phyloP scores from a whole-genome alignment of 2,113 vertebrate genomes.

The Tyto alba region DNA sequence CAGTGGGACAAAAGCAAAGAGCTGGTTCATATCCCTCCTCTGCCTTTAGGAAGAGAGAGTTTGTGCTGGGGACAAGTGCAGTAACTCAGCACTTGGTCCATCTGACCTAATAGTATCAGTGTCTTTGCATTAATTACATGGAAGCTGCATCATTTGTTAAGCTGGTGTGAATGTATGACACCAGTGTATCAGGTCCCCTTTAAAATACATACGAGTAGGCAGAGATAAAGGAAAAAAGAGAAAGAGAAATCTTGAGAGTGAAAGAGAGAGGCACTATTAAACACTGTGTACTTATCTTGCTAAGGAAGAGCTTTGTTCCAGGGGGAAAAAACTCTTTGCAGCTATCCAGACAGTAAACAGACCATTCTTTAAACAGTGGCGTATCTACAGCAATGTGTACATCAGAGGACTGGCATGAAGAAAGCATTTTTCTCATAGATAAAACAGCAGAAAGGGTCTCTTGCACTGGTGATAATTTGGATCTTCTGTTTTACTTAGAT shows the following conservation, averaged over 20 bases:
- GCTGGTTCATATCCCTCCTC: neutral
- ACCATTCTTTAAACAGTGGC: conserved; percentile 41
- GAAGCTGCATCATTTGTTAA: conserved; percentile 20
- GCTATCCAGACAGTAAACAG: conserved; percentile 43
- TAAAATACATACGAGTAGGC: conserved; percentile 41
- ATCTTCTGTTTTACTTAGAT: neutral
- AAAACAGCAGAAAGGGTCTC: conserved; percentile 14
- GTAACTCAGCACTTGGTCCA: neutral
- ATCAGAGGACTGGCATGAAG: neutral
- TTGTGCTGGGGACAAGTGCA: neutral
- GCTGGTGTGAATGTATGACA: neutral
- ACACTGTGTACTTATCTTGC: conserved; percentile 53
- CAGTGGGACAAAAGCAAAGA: fast-evolving
- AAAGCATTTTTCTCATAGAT: conserved; percentile 42
- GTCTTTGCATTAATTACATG: conserved; percentile 20
- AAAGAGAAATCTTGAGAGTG: conserved; percentile 14
- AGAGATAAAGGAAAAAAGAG: conserved; percentile 51
- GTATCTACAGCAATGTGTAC: conserved; percentile 20
- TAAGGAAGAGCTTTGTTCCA: conserved; percentile 35
- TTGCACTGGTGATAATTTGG: neutral
- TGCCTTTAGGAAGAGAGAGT: neutral
- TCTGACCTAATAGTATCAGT: neutral
- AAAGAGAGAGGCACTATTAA: conserved; percentile 53
- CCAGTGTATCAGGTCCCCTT: neutral
- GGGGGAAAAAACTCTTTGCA: neutral